Percentiles rank a stretch among this genome's conserved stretches.
Conservation (phyloP, 1,140 invertebrate species). For the Panagrolaimus sp. region DNA sequence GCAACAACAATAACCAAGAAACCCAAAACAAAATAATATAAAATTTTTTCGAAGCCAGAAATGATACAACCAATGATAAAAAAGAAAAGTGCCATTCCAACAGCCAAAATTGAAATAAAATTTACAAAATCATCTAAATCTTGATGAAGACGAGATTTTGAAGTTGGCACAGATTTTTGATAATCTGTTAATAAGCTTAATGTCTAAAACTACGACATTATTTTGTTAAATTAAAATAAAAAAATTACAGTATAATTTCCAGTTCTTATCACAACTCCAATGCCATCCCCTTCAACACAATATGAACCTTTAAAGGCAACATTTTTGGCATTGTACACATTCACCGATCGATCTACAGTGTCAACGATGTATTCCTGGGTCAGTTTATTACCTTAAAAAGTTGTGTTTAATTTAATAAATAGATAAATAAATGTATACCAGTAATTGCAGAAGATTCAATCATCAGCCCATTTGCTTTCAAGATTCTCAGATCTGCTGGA, state of each 20-base stretch:
- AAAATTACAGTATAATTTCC: conserved; percentile 37
- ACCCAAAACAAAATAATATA: conserved; percentile 43
- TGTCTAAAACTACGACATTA: conserved; percentile 2
- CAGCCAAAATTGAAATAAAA: conserved; percentile 40
- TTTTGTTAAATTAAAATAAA: too few species aligned
- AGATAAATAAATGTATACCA: conserved; percentile 18
- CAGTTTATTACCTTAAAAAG: conserved; percentile 66
- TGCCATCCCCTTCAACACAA: conserved; percentile 41
- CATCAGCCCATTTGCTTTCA: conserved; percentile 56
- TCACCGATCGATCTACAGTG: conserved; percentile 18
- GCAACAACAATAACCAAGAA: conserved; percentile 47
- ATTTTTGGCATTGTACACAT: conserved; percentile 38
- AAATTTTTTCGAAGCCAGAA: conserved; percentile 38
- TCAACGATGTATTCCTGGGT: conserved; percentile 56
- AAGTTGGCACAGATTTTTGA: too few species aligned
- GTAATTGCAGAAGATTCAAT: conserved; percentile 73
- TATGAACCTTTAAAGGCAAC: conserved; percentile 43
- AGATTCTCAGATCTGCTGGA: conserved; percentile 39
- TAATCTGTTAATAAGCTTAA: conserved; percentile 18
- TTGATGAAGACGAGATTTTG: neutral
- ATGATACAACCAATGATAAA: conserved; percentile 37
- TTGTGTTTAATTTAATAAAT: neutral
- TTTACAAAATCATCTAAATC: conserved; percentile 41
- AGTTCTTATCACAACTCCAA: conserved; percentile 39
- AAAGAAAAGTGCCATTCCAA: conserved; percentile 37